Conservation (phyloP, 2,797 vertebrate genomes). For the Lateolabrax maculatus region DNA sequence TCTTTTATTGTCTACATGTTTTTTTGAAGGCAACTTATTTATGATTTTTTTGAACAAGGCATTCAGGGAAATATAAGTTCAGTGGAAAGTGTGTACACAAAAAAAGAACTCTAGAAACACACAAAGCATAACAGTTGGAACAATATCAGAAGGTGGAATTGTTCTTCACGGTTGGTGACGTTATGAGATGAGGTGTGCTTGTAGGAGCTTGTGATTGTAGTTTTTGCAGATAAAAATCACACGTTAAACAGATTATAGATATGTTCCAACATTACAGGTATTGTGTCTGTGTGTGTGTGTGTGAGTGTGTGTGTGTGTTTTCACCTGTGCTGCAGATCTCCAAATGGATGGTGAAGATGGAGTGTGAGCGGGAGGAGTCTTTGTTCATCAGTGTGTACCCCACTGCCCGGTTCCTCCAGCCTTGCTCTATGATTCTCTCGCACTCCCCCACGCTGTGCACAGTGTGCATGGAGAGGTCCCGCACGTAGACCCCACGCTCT, state of each 20-base stretch:
- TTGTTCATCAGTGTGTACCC: constrained; percentile 93
- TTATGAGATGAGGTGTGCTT: background rate
- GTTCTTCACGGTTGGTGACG: background rate
- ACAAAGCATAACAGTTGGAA: background rate
- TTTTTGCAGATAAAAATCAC: background rate
- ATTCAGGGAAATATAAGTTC: background rate
- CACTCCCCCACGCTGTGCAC: constrained; percentile 90
- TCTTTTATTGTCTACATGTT: background rate
- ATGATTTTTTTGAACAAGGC: background rate
- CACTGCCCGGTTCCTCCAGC: constrained; percentile 91
- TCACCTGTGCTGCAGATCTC: constrained; percentile 90
- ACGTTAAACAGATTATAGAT: background rate
- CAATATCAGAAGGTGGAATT: background rate
- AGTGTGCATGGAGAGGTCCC: constrained; percentile 90
- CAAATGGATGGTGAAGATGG: constrained; percentile 91
- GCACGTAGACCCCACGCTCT: constrained; percentile 88
- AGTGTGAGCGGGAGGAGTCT: constrained; percentile 93
- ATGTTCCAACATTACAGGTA: background rate
- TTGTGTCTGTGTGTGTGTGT: background rate
- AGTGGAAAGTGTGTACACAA: background rate
- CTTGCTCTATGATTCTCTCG: constrained; percentile 88
- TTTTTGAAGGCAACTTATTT: background rate
- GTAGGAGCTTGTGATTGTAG: too few species aligned
- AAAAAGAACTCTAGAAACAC: background rate
- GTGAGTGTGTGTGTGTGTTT: constrained; percentile 24